Base-by-base conservation (phyloP, 2,888 invertebrate species). In the Loripinus fragilis region DNA sequence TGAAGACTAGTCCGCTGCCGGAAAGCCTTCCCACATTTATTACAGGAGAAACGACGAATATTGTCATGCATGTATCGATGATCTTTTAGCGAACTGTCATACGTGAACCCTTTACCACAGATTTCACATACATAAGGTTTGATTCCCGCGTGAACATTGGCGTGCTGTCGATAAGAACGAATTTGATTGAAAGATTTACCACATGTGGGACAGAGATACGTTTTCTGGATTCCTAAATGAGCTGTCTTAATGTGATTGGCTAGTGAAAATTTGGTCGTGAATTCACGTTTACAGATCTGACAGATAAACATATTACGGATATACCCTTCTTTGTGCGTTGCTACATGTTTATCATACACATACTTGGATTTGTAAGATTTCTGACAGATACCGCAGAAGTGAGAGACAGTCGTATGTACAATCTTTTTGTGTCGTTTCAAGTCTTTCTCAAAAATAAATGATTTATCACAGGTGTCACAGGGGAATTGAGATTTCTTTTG, bases 1-100 rank as follows among this genome's bases (percentile, higher is more conserved):
- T 91, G 86, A 35, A 94, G 86, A 55, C 94, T 93, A 15, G 94
- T 90, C 23, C 93, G 91, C 68, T 94, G 93, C 15, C 91, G 84
- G 85, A 94, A 94, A 35, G 90, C 87, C 74, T 91, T 91, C 25
- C 89, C 89, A 85, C 94, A 94, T 12, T 90, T 83, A 17, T 83
- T 86, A 79, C 94, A 94, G 65, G 88, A 89, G 86, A 94, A 94
- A 41, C 90, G 86, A 50, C 91, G 89, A 8, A 88, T 85, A 42
- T 91, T 90, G 69, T 91, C 86, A 76, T 93, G 93, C 84, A 92
- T 91, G 78, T 90, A 91, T 30, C 88, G 89, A 85, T 93, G 93
- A 66, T 90, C 90, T 67, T 88, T 87, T 45, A 91, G 67, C 0
- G 91, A 90, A 68, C 89, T 90, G 76, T 90, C 89, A 76, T 91